Evolutionary conservation across 2,888 invertebrate species (phyloP).

Genomic region (Atrina japonica): DNA sequence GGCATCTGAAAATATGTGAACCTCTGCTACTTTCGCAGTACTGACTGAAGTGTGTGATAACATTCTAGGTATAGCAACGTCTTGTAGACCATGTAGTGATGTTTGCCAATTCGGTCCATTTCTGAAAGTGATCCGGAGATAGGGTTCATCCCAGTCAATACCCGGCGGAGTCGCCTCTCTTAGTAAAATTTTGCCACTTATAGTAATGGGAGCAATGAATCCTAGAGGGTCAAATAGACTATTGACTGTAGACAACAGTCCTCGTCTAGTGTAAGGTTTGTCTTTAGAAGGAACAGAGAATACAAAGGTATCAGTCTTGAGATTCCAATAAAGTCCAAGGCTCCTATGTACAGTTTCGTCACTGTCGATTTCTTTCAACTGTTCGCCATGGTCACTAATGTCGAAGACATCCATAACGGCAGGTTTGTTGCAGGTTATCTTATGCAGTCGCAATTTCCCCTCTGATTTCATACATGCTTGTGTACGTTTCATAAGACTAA

Average conservation of each 20-base stretch:
- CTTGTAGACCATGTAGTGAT: no score
- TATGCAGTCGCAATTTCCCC: conserved; percentile 47
- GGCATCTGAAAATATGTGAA: conserved; percentile 39
- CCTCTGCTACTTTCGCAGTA: background rate
- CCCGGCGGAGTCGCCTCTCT: no score
- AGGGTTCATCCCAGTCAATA: conserved; percentile 41
- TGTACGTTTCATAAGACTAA: no score
- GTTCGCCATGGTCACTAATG: no score
- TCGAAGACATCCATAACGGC: no score
- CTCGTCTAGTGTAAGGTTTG: no score
- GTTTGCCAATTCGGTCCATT: conserved; percentile 31
- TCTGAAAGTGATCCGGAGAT: background rate
- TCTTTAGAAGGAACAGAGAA: conserved; percentile 44
- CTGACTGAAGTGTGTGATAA: no score
- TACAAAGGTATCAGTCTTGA: no score
- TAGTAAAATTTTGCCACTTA: no score
- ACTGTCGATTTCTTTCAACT: conserved; percentile 20
- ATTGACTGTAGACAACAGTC: conserved; percentile 47
- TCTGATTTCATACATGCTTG: conserved; percentile 20
- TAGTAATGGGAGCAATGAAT: no score
- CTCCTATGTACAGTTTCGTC: conserved; percentile 37
- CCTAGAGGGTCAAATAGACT: conserved; percentile 35
- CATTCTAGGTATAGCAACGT: no score
- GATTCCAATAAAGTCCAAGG: no score
- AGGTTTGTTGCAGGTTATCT: conserved; percentile 45